phyloP scores from a whole-genome alignment of 2,888 invertebrate genomes.

The Auanema freiburgensis region DNA sequence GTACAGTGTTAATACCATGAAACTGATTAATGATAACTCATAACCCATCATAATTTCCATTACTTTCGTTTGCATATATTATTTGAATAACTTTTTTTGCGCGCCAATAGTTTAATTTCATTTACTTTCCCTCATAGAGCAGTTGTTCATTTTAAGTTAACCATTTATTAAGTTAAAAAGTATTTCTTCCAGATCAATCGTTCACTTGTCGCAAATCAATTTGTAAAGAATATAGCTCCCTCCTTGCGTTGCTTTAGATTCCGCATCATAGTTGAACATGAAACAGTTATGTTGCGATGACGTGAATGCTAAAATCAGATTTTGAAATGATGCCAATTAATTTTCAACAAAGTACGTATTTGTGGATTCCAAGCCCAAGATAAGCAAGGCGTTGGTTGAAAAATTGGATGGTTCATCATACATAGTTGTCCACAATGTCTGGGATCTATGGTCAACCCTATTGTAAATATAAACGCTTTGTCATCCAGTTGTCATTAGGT shows the following conservation, averaged over 20 bases:
- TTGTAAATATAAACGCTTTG: not conserved
- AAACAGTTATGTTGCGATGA: constrained; percentile 16
- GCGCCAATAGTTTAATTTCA: no score
- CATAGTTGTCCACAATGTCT: constrained; percentile 18
- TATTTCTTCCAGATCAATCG: no score
- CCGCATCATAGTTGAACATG: constrained; percentile 16
- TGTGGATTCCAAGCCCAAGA: constrained; percentile 21
- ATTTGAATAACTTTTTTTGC: no score
- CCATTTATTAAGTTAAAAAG: no score
- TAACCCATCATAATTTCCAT: no score
- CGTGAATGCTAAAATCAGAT: not conserved
- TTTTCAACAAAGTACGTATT: constrained; percentile 4
- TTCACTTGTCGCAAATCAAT: not conserved
- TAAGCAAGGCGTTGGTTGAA: constrained; percentile 14
- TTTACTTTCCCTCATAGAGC: no score
- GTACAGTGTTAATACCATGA: no score
- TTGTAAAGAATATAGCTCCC: constrained; percentile 1
- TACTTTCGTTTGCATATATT: no score
- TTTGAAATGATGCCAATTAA: not conserved
- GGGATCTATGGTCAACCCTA: constrained; percentile 19
- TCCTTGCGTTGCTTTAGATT: constrained; percentile 6
- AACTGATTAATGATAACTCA: no score
- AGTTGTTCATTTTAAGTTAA: no score
- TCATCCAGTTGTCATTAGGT: not conserved
- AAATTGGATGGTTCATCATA: constrained; percentile 22